phyloP scores from a whole-genome alignment of 2,888 invertebrate species.

The Vanessa cardui region DNA sequence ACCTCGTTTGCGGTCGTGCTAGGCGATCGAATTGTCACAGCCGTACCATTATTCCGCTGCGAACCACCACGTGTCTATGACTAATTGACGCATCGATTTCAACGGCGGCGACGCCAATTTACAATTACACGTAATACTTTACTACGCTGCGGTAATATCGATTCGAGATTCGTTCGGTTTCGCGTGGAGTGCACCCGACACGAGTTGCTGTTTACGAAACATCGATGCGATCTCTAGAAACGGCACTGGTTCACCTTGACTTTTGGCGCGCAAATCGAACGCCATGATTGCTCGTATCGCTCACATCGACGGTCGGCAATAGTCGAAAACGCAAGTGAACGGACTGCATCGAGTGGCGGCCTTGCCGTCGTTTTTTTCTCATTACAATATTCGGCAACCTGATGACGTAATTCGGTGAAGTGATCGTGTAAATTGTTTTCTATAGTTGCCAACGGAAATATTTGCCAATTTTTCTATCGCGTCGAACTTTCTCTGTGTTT shows the following conservation, averaged over 20 bases:
- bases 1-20: conserved; percentile 48
- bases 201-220: conserved; percentile 30
- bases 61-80: conserved; percentile 62
- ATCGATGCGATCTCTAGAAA: conserved; percentile 32
- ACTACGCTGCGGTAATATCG: conserved; percentile 18
- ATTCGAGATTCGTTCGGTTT: conserved; percentile 1
- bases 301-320: conserved; percentile 20
- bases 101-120: conserved; percentile 9
- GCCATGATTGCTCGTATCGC: conserved; percentile 22
- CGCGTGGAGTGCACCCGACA: background rate
- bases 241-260: conserved; percentile 71
- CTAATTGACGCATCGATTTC: conserved; percentile 50
- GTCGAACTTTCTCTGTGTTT: conserved; percentile 2
- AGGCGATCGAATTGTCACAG: conserved; percentile 29
- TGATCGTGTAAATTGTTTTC: conserved; percentile 60
- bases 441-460: conserved; percentile 52
- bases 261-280: conserved; percentile 58
- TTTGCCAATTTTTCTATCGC: conserved; percentile 19
- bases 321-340: conserved; percentile 76
- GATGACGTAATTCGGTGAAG: conserved; percentile 67
- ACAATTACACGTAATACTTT: conserved; percentile 12
- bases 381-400: conserved; percentile 62
- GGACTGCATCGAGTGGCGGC: conserved; percentile 66
- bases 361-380: conserved; percentile 66
- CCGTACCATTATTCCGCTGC: conserved; percentile 41